phyloP scores from a whole-genome alignment of 2,797 vertebrate species.

The Anomalospiza imberbis region DNA sequence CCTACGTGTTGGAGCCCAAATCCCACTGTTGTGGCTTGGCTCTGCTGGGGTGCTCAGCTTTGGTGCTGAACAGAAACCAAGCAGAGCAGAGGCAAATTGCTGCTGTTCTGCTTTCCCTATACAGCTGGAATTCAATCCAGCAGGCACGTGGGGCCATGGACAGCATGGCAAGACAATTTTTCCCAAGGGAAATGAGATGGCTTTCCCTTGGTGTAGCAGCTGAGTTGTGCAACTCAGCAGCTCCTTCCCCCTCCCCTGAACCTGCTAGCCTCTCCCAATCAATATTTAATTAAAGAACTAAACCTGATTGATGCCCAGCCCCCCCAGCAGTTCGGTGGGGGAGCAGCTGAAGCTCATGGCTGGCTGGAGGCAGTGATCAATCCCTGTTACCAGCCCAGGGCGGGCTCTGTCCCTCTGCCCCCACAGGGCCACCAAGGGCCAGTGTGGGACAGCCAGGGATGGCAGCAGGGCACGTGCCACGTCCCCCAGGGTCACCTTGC shows the following conservation, averaged over 20 bases:
- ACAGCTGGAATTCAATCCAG: neutral
- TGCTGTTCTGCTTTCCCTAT: neutral
- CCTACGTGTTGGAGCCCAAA: neutral
- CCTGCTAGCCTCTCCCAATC: conserved; percentile 14
- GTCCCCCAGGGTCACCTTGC: neutral
- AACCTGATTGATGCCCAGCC: conserved; percentile 34
- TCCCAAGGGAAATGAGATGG: neutral
- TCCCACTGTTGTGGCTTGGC: neutral
- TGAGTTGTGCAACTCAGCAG: neutral
- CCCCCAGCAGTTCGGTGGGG: neutral
- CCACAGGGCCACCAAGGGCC: neutral
- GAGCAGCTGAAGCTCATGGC: neutral
- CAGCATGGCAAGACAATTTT: neutral
- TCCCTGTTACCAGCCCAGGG: neutral
- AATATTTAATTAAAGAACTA: conserved; percentile 67
- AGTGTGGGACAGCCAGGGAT: neutral
- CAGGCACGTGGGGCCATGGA: fast-evolving
- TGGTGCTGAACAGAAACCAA: neutral
- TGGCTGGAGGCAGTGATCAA: neutral
- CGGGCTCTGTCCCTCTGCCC: neutral
- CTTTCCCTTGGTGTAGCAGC: neutral
- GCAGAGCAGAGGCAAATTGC: neutral
- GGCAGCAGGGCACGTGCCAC: neutral
- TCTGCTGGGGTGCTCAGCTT: neutral
- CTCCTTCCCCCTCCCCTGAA: neutral